Percentiles rank a stretch among this genome's conserved stretches.
These are phyloP conservation scores for Eurytoma adleriae DNA, from an alignment of 2,888 invertebrate genomes.

Conservation along the genomic window DNA sequence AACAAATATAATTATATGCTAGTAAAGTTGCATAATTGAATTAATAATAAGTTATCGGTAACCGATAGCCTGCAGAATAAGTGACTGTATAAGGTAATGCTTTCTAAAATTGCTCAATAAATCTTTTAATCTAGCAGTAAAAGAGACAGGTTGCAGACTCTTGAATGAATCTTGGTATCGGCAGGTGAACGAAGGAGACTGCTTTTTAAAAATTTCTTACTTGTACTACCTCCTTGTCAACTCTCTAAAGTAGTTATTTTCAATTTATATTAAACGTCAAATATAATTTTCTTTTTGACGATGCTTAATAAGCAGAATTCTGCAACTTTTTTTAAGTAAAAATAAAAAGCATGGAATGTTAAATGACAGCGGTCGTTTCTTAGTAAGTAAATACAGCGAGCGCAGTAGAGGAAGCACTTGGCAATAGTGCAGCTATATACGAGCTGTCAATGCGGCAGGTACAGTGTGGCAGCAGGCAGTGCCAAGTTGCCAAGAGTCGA, in stretches of 20 bases:
- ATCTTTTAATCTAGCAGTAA: not conserved
- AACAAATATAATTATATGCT: too few species aligned
- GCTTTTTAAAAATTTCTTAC: not conserved
- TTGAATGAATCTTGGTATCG: conserved; percentile 32
- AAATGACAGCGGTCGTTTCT: not conserved
- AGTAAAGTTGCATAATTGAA: too few species aligned
- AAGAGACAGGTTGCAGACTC: conserved; percentile 8
- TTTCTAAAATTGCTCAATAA: too few species aligned
- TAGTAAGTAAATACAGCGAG: conserved; percentile 40
- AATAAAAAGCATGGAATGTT: not conserved
- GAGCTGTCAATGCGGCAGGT: conserved; percentile 10
- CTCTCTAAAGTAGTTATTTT: conserved; percentile 8
- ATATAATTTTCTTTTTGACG: not conserved
- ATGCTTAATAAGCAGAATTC: not conserved
- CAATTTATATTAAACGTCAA: conserved; percentile 3
- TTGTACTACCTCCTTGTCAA: conserved; percentile 9
- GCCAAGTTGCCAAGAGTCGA: conserved; percentile 32
- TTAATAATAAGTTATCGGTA: too few species aligned
- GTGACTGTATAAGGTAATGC: too few species aligned
- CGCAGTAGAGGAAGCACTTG: conserved; percentile 37
- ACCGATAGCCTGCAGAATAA: too few species aligned
- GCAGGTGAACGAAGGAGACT: conserved; percentile 7
- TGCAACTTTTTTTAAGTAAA: not conserved
- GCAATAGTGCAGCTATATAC: conserved; percentile 13
- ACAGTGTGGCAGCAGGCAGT: not conserved